phyloP scores from a whole-genome alignment of 2,797 vertebrate genomes.

The Pangasius sanitwongsei region DNA sequence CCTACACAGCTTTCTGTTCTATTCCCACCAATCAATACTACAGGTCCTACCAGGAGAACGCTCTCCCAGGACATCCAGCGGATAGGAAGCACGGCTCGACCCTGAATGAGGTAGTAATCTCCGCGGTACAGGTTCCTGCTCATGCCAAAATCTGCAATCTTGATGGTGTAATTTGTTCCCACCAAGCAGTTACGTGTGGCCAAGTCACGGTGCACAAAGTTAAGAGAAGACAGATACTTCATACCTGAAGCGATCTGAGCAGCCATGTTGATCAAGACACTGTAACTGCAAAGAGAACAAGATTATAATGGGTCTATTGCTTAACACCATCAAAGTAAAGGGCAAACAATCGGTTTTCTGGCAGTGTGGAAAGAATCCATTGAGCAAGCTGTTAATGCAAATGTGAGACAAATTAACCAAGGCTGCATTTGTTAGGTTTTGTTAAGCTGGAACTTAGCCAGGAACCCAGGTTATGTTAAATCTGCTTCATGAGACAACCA shows the following conservation, averaged over 20 bases:
- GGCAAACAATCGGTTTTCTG: neutral
- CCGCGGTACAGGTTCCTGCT: slow-evolving; percentile 96
- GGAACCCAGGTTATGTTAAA: neutral
- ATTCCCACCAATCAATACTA: neutral
- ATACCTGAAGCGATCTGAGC: slow-evolving; percentile 93
- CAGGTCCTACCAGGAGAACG: slow-evolving; percentile 84
- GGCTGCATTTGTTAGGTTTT: neutral
- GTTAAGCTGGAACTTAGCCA: neutral
- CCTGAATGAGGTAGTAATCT: slow-evolving; percentile 96
- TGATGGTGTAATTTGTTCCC: slow-evolving; percentile 91
- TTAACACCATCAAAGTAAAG: neutral
- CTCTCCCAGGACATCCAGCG: slow-evolving; percentile 99
- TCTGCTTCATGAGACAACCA: neutral
- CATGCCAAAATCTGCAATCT: slow-evolving; percentile 98
- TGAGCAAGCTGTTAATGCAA: neutral
- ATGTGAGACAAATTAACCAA: neutral
- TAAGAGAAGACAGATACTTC: slow-evolving; percentile 95
- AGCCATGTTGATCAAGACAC: slow-evolving; percentile 85
- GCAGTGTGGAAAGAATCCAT: neutral
- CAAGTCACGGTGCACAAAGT: slow-evolving; percentile 96
- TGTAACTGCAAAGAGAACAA: slow-evolving; percentile 70
- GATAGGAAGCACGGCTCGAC: slow-evolving; percentile 94
- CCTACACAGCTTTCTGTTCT: neutral
- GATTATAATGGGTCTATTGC: neutral
- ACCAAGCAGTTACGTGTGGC: slow-evolving; percentile 96